Conservation (phyloP, 2,797 vertebrate genomes). For the Protosalanx chinensis region DNA sequence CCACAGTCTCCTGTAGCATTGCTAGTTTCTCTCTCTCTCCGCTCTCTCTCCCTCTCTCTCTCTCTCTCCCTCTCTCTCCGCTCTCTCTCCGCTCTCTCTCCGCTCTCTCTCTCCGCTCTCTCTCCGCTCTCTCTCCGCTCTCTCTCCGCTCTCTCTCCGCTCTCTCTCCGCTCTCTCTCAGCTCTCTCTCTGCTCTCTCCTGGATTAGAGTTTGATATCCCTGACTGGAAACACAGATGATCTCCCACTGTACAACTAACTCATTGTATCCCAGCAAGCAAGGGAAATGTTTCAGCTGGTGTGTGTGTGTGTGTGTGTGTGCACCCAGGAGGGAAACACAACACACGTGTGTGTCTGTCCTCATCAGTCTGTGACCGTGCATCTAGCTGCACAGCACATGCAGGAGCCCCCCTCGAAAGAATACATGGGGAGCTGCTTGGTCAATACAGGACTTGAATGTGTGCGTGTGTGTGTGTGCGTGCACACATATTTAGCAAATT, state of each 20-base stretch:
- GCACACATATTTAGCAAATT: background rate
- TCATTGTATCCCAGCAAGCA: conserved; percentile 7
- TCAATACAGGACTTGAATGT: background rate
- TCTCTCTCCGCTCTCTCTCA: background rate
- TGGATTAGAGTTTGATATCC: background rate
- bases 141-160: background rate
- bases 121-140: background rate
- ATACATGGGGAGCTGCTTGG: background rate
- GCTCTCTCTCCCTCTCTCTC: background rate
- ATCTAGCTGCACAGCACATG: background rate
- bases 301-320: background rate
- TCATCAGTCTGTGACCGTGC: too few relatives aligned
- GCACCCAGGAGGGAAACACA: background rate
- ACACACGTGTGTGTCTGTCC: background rate
- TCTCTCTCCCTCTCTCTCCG: background rate
- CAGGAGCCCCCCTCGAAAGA: background rate
- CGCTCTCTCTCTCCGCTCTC: too few relatives aligned
- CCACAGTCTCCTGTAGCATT: conserved; percentile 55
- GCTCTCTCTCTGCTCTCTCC: background rate
- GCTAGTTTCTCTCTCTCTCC: background rate
- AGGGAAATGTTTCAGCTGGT: background rate
- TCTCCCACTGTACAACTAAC: conserved; percentile 7
- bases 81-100: background rate
- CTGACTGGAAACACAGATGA: conserved; percentile 7
- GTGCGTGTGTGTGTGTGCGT: background rate